Evolutionary conservation across 1,140 invertebrate species (phyloP).

Genomic region (Bradysia coprophila): DNA sequence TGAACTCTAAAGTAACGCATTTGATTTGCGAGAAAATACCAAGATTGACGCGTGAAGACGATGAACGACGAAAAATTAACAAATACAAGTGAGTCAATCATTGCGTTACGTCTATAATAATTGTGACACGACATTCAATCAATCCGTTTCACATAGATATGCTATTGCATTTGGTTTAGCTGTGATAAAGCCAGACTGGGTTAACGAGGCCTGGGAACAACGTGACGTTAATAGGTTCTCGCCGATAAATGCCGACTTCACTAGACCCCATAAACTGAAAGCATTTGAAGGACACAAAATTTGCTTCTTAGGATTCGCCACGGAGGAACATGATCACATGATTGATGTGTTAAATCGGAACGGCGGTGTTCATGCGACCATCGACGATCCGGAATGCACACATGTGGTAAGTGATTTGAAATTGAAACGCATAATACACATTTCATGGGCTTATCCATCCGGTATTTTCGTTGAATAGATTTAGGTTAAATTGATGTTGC

Average conservation of each 20-base stretch:
- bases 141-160: conserved; percentile 32
- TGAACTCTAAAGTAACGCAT: conserved; percentile 75
- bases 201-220: conserved; percentile 65
- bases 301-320: conserved; percentile 75
- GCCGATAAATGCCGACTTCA: conserved; percentile 43
- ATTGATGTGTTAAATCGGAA: conserved; percentile 68
- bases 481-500: too few species aligned
- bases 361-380: conserved; percentile 53
- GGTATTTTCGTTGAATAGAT: too few species aligned
- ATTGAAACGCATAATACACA: too few species aligned
- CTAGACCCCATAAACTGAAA: conserved; percentile 59
- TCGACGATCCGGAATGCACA: conserved; percentile 65
- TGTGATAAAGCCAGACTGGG: conserved; percentile 75
- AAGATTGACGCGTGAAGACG: conserved; percentile 64
- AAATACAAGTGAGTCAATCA: neutral
- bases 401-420: conserved; percentile 78
- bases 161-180: conserved; percentile 77
- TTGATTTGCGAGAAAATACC: too few species aligned
- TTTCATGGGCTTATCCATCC: too few species aligned
- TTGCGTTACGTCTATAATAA: neutral
- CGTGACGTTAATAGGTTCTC: conserved; percentile 44
- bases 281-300: conserved; percentile 74
- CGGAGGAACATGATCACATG: conserved; percentile 82
- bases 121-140: neutral
- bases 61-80: conserved; percentile 49